Base-by-base conservation (phyloP, 2,888 invertebrate genomes). In the Tenthredo notha region DNA sequence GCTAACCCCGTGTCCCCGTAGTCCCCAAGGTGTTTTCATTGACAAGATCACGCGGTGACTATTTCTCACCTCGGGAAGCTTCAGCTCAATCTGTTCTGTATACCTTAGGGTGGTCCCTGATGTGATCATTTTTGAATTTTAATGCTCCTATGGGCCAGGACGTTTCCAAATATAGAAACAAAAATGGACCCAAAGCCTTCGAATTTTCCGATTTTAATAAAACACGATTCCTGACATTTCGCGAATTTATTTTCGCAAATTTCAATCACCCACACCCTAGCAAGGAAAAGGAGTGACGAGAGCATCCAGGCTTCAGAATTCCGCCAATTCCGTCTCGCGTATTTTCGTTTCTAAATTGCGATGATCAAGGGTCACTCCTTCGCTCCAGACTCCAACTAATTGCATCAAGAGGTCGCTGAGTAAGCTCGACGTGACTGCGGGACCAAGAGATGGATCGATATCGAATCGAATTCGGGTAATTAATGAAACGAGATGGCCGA, bases 401-500 rank as follows among this genome's bases (percentile, higher is more conserved):
- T 77, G 77, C 77, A 77, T 77, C 77, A 54, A 29, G 77, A 54
- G 77, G 50, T 40, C 61, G 61, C 29, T 29, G 29, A 77, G 50
- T 54, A 29, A 77, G 77, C 29, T 18, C 9, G 77, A 4, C 29
- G 75, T 50, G 47, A 77, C 50, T 18, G 12, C n/a, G 43, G 25
- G 25, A 43, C 40, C 15, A 9, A 15, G n/a, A 40, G 18, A 29
- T 74, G 37, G 25, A 74, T 84, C 74, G 74, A 84, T 74, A 84
- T 84, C 37, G 37, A 40, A 84, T 29, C 25, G 54, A 61, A 75
- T 78, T 84, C 47, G 82, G 86, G 74, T 85, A 85, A 77, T 58
- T 84, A 43, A 65, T 77, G 72, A 84, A 74, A 84, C 72, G 65
- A 37, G 82, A 78, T 85, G 82, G 83, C 78, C 86, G 67, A 75